These are phyloP conservation scores for Scaptomyza hsui DNA, from an alignment of 1,140 invertebrate species.

Conservation along the genomic window DNA sequence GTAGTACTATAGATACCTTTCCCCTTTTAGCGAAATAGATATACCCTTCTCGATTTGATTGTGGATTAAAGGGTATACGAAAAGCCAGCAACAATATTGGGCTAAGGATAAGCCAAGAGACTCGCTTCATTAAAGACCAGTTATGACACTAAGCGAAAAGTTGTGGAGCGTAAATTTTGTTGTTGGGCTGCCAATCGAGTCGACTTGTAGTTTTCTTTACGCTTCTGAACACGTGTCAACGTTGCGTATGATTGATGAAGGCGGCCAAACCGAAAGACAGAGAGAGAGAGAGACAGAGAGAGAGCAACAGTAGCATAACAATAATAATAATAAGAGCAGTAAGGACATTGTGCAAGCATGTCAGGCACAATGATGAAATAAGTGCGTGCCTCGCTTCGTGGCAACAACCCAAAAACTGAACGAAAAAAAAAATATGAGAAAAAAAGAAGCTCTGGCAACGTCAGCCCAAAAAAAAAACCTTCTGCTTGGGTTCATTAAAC, in stretches of 20 bases:
- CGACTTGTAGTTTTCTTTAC: conserved; percentile 41
- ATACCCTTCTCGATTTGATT: too few species aligned
- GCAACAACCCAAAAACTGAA: not conserved
- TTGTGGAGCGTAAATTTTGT: conserved; percentile 44
- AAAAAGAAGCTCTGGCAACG: not conserved
- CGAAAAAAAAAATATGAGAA: not conserved
- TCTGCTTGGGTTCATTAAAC: conserved; percentile 53
- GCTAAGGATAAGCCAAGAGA: conserved; percentile 31
- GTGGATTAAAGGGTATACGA: too few species aligned
- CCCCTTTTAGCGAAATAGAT: too few species aligned
- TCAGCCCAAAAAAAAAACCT: conserved; percentile 28
- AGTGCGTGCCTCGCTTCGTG: conserved; percentile 31
- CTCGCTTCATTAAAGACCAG: conserved; percentile 72
- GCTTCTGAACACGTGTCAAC: conserved; percentile 65
- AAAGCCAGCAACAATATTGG: too few species aligned
- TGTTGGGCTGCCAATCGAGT: conserved; percentile 7
- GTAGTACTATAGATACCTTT: too few species aligned
- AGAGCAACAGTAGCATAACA: conserved; percentile 15
- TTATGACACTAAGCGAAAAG: conserved; percentile 64
- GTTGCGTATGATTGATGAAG: conserved; percentile 81
- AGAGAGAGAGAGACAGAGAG: conserved; percentile 23
- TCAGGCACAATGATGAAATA: conserved; percentile 52
- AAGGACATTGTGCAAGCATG: conserved; percentile 51
- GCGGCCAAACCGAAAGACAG: conserved; percentile 14
- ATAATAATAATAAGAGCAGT: conserved; percentile 42